Percentiles rank a stretch among this genome's conserved stretches.
Conservation (phyloP, 2,797 vertebrate genomes). For the Botia kubotai region DNA sequence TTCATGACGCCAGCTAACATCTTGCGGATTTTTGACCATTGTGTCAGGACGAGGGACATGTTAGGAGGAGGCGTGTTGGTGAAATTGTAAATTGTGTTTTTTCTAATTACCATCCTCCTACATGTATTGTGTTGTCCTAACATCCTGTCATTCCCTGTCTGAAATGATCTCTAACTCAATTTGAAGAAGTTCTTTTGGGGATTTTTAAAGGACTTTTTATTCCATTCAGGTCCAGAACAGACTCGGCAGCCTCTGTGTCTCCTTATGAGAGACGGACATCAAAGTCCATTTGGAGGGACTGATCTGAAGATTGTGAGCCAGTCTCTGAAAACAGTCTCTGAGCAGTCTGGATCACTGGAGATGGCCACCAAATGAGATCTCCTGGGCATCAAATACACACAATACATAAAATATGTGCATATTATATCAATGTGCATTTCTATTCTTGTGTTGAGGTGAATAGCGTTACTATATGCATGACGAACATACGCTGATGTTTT, state of each 20-base stretch:
- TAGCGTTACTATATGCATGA: background rate
- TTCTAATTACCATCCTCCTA: too few species aligned
- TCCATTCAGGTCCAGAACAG: slow-evolving; percentile 25
- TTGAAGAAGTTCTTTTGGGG: background rate
- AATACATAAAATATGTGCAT: slow-evolving; percentile 47
- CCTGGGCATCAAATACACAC: slow-evolving; percentile 48
- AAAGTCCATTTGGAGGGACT: slow-evolving; percentile 48
- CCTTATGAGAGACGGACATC: slow-evolving; percentile 21
- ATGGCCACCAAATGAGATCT: slow-evolving; percentile 63
- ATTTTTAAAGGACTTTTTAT: background rate
- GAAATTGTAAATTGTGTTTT: background rate
- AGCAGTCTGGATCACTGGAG: slow-evolving; percentile 48
- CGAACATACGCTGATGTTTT: background rate
- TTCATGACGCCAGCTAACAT: background rate
- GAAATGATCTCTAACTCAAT: background rate
- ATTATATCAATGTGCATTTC: slow-evolving; percentile 20
- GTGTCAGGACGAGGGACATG: background rate
- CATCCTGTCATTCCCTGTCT: background rate
- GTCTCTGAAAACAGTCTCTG: slow-evolving; percentile 56
- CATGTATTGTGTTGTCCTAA: background rate
- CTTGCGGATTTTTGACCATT: background rate
- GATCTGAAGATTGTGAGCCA: slow-evolving; percentile 49
- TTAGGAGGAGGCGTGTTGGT: background rate
- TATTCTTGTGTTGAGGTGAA: slow-evolving; percentile 33
- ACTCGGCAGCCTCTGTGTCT: background rate